phyloP scores from a whole-genome alignment of 2,888 invertebrate species.

The Ferrisia virgata region DNA sequence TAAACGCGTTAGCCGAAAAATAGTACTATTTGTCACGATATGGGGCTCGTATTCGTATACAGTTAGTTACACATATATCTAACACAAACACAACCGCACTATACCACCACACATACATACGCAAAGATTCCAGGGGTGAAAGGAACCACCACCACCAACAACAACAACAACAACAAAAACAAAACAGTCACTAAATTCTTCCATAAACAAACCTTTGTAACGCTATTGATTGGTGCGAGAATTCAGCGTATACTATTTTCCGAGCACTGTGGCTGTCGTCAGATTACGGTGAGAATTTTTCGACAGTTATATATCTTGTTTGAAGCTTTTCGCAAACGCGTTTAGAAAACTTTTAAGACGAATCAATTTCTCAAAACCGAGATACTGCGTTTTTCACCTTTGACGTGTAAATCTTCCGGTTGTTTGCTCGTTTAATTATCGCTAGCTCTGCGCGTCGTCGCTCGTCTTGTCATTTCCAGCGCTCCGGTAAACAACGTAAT shows the following conservation, averaged over 20 bases:
- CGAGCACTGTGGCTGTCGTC: neutral
- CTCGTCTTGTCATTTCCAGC: neutral
- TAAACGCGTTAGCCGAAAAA: conserved; percentile 4
- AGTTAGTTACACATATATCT: neutral
- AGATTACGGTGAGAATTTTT: neutral
- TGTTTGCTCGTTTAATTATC: conserved; percentile 1
- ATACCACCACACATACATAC: neutral
- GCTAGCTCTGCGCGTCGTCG: neutral
- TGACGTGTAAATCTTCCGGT: neutral
- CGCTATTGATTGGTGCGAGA: neutral
- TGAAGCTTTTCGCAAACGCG: neutral
- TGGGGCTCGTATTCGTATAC: neutral
- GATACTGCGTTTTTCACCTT: neutral
- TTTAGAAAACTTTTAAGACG: neutral
- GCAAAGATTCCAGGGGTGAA: neutral
- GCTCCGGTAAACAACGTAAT: neutral
- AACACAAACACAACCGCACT: neutral
- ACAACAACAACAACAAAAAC: no score
- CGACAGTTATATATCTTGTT: neutral
- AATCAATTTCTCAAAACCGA: neutral
- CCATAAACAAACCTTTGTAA: neutral
- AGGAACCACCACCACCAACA: neutral
- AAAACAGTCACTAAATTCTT: neutral
- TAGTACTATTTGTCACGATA: conserved; percentile 41
- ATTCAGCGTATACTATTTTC: neutral